Base-by-base conservation (phyloP, 2,113 vertebrate species). In the Pithys albifrons region DNA sequence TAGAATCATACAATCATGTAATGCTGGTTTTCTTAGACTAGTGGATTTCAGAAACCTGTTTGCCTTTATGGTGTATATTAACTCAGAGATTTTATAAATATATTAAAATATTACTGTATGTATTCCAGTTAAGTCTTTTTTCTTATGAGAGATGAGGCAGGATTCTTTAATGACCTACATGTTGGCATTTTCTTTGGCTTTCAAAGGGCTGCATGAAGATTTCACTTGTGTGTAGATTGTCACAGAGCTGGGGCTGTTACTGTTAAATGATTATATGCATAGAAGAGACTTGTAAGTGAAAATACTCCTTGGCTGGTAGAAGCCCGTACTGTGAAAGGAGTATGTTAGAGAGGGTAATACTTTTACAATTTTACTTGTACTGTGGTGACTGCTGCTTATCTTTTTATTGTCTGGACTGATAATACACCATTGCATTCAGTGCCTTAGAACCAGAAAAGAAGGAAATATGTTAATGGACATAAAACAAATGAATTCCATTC, bases 401-500 rank as follows among this genome's bases (percentile, higher is more conserved):
- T 91, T 76, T 59, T 49, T 88, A 29, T 1, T 19, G 45, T 51
- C 61, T 72, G 51, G 57, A 37, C 67, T 35, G 48, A 70, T 61
- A 18, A 22, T 14, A 17, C 59, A n/a, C 54, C 17, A 33, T 58
- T 92, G 69, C 58, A 29, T 69, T 81, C 69, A 84, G 31, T 75
- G 73, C n/a, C n/a, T 72, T 89, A 89, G 58, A 92, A 78, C 65
- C 59, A 85, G 64, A 80, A 84, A 86, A 88, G 24, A 75, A 43
- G 45, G 37, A 84, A 93, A 73, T 93, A 84, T 55, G 43, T 91
- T 95, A 95, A 95, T 88, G 67, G 71, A 17, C 0, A 0, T 92
- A 88, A 95, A 95, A 65, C 81, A 91, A 95, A 93, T 95, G 31
- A 95, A 95, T 96, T 97, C 66, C 66, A 49, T 92, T 95, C 67